Base-by-base conservation (phyloP, 1,140 invertebrate genomes). In the Paralvinella palmiformis region DNA sequence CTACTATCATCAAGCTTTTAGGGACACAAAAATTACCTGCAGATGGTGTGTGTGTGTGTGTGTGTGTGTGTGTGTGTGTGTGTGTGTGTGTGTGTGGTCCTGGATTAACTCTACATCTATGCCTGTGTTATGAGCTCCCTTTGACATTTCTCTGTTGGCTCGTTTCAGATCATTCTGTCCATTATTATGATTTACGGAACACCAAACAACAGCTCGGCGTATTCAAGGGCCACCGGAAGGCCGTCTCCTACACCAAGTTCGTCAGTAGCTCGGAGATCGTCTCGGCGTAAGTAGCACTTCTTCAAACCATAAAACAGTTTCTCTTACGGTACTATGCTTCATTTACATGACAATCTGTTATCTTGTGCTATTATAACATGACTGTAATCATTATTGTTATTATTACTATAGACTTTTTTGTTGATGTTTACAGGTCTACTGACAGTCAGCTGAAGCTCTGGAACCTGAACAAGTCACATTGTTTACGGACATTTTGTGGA, bases 221-320 rank as follows among this genome's bases (percentile, higher is more conserved):
- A 27, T 94, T 97, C 72, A 89, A 91, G 73, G 94, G 93, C 7
- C 94, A 98, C 76, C 85, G 89, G 59, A 97, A 97, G 80, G 94
- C 94, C 33, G 94, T 98, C 0, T 96, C 92, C 5, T 97, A 97
- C 79, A 93, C 95, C 0, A 94, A 96, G 79, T 97, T 97, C 80
- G 83, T 96, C 27, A 93, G 92, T 78, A 86, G 87, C 44, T 85
- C 89, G 68, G 91, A 95, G 72, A 88, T 97, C 62, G 92, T 97
- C 0, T 96, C 93, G 0, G 94, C 94, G 29, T 84, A 76, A 76
- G 82, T 83, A 53, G 3, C n/a, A 37, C 20, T 35, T 37, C 36
- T 52, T n/a, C 20, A 32, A n/a, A 59, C 3, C 31, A n/a, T 56
- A 20, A 22, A 6, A 15, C n/a, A 22, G 4, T 48, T 4, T 48